Percentiles rank a stretch among this genome's conserved stretches.
phyloP scores from a whole-genome alignment of 2,888 invertebrate genomes.

The Clitarchus hookeri region DNA sequence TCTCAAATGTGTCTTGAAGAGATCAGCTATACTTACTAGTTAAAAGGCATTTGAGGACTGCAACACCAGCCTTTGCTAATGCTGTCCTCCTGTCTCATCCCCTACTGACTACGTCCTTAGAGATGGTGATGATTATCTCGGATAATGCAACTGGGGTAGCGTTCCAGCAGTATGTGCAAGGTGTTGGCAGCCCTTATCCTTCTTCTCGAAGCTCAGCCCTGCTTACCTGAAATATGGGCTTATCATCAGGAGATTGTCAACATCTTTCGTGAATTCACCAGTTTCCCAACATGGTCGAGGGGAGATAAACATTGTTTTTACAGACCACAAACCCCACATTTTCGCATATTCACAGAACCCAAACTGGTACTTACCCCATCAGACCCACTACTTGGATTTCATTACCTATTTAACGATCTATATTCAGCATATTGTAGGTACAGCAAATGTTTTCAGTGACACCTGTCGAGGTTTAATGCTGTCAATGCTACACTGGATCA shows the following conservation, averaged over 20 bases:
- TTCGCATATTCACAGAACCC: background rate
- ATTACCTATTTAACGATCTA: background rate
- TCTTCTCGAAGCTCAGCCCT: conserved; percentile 11
- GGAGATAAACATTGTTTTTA: too few species aligned
- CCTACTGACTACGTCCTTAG: too few species aligned
- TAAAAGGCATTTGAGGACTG: background rate
- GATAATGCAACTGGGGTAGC: background rate
- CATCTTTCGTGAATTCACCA: background rate
- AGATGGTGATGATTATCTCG: background rate
- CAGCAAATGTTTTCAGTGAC: background rate
- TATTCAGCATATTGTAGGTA: too few species aligned
- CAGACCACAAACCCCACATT: background rate
- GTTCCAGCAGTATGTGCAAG: background rate
- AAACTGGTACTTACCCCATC: too few species aligned
- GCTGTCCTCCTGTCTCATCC: background rate
- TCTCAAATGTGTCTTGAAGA: background rate
- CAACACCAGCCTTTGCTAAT: background rate
- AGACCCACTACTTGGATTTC: background rate
- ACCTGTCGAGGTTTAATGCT: background rate
- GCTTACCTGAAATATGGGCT: background rate
- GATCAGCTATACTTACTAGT: background rate
- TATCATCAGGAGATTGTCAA: background rate
- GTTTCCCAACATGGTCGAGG: too few species aligned
- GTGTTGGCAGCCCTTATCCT: background rate
- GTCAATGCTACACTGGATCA: background rate